Base-by-base conservation (phyloP, 2,113 vertebrate genomes). In the Ascaphus truei region DNA sequence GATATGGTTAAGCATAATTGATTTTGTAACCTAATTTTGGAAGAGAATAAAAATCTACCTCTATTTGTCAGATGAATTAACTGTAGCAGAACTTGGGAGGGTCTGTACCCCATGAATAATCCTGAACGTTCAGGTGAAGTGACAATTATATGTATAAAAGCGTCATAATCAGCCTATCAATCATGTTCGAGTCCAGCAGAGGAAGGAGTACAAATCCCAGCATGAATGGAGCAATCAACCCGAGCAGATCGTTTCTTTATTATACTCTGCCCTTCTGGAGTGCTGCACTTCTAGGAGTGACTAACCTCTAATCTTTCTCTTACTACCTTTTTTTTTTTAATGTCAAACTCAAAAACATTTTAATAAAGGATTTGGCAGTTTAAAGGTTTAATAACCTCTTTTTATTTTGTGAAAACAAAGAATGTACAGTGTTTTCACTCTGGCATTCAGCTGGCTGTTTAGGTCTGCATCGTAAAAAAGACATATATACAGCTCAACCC, bases 221-320 rank as follows among this genome's bases (percentile, higher is more conserved):
- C 1, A 0, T 30, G 71, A 73, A 51, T 23, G 52, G 39, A 15
- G 47, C 71, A 18, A 51, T 71, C 75, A 41, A 43, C 22, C 1
- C 2, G 30, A 57, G 36, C 29, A 10, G 63, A 48, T 48, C 60
- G 58, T 59, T 59, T 58, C 15, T 7, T 41, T 45, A 37, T 45
- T 5, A 10, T 39, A 20, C 51, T 68, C 47, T 3, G 52, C 22
- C 48, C 34, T 65, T 31, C 65, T 29, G 20, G 1, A 55, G 26
- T 45, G 41, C 50, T 47, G 33, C 30, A 48, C 64, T 56, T 72
- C 72, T 66, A 61, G 62, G 31, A 29, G 68, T 2, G 1, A 41
- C 41, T 72, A 55, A 75, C 51, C 60, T 60, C 69, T 78, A 68
- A 77, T 68, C 68, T 73, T 76, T 69, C 61, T 64, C 77, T 76